Evolutionary conservation across 2,113 vertebrate species (phyloP).

Genomic region (Pelvicachromis taeniatus): DNA sequence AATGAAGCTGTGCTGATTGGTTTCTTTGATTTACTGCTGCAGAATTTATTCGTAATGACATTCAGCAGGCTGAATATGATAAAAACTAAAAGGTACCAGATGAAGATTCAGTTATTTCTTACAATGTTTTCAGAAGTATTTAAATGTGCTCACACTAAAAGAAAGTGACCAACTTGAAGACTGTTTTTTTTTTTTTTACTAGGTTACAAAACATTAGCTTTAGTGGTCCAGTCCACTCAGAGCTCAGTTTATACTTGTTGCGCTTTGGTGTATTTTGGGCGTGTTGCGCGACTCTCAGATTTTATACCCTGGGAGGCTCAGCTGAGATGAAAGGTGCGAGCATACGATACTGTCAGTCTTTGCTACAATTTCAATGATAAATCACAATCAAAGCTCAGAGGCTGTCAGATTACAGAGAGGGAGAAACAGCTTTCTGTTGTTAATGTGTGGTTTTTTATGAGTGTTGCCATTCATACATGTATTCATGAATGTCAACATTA

Average conservation of each 20-base stretch:
- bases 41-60: not conserved
- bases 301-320: not conserved
- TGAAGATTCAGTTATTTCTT: not conserved
- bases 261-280: fast-evolving
- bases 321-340: not conserved
- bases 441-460: not conserved
- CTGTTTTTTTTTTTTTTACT: not conserved
- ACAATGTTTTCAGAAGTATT: not conserved
- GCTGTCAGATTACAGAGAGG: not conserved
- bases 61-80: not conserved
- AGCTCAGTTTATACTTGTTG: not conserved
- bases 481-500: not conserved
- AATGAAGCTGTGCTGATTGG: not conserved
- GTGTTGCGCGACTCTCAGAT: fast-evolving
- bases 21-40: not conserved
- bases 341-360: fast-evolving
- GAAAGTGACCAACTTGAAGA: not conserved
- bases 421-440: not conserved
- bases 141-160: not conserved
- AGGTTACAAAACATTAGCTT: not conserved
- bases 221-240: not conserved
- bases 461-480: not conserved
- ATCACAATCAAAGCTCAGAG: not conserved
- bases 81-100: not conserved
- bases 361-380: not conserved